A percentile compares a stretch with the other conserved stretches of the same genome.
phyloP scores from a whole-genome alignment of 2,888 invertebrate species.

The Euplexia lucipara region DNA sequence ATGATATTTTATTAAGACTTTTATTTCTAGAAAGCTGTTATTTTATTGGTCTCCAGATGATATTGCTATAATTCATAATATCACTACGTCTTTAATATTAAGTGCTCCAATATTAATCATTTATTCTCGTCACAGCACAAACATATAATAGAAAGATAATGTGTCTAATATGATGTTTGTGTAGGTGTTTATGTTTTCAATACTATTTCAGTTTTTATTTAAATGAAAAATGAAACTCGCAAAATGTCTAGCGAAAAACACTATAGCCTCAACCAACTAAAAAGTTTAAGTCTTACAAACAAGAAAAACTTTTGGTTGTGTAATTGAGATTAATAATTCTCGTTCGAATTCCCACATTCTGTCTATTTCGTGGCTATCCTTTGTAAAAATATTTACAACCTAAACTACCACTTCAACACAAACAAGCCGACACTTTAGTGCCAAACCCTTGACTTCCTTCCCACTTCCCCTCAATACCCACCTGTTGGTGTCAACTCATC shows the following conservation, averaged over 20 bases:
- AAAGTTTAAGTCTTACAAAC: too few species aligned
- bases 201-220: too few species aligned
- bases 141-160: too few species aligned
- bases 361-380: background rate
- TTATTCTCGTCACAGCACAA: too few species aligned
- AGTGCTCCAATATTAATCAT: background rate
- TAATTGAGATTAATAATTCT: background rate
- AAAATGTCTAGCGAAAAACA: too few species aligned
- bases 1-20: constrained; percentile 23
- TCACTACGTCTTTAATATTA: background rate
- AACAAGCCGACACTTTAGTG: background rate
- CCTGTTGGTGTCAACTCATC: constrained; percentile 95
- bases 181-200: too few species aligned
- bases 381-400: background rate
- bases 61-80: background rate
- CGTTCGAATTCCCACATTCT: background rate
- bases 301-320: too few species aligned
- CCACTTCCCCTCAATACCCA: constrained; percentile 70
- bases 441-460: constrained; percentile 1
- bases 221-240: too few species aligned
- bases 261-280: too few species aligned
- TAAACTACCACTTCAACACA: background rate
- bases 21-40: constrained; percentile 12
- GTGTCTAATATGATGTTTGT: too few species aligned
- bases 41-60: constrained; percentile 4